A percentile compares a stretch with the other conserved stretches of the same genome.
Conservation (phyloP, 2,888 invertebrate species). For the Drosophila nigricruria region DNA sequence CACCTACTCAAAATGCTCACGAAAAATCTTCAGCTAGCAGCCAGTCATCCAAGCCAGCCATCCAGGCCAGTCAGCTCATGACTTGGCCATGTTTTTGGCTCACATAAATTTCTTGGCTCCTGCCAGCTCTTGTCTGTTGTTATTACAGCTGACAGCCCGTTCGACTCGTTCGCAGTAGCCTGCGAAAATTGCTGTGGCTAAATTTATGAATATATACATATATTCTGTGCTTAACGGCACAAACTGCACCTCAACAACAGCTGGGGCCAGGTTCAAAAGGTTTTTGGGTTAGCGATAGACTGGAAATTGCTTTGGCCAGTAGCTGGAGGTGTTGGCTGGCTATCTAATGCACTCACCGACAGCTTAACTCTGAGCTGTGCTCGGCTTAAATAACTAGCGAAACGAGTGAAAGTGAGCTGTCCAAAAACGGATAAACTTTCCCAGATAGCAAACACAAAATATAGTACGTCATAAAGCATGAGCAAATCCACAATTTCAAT, state of each 20-base stretch:
- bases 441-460: conserved; percentile 5
- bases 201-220: conserved; percentile 65
- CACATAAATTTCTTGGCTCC: conserved; percentile 57
- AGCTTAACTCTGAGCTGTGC: conserved; percentile 20
- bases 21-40: conserved; percentile 17
- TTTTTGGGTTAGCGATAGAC: conserved; percentile 66
- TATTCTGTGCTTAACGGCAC: conserved; percentile 44
- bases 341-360: conserved; percentile 32
- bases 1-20: conserved; percentile 76
- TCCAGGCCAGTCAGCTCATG: conserved; percentile 7
- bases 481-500: neutral
- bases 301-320: conserved; percentile 57
- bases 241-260: conserved; percentile 34
- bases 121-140: conserved; percentile 28
- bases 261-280: conserved; percentile 60
- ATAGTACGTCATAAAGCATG: neutral
- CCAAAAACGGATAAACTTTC: conserved; percentile 26
- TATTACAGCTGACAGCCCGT: conserved; percentile 38
- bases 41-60: conserved; percentile 18
- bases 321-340: conserved; percentile 46
- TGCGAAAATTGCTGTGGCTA: conserved; percentile 54
- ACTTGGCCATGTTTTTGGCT: conserved; percentile 23
- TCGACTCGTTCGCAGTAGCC: conserved; percentile 55
- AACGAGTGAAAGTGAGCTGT: conserved; percentile 39
- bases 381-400: conserved; percentile 13